Percentiles rank a stretch among this genome's conserved stretches.
Evolutionary conservation across 2,888 invertebrate genomes (phyloP).

Genomic region (Psylliodes chrysocephalus): DNA sequence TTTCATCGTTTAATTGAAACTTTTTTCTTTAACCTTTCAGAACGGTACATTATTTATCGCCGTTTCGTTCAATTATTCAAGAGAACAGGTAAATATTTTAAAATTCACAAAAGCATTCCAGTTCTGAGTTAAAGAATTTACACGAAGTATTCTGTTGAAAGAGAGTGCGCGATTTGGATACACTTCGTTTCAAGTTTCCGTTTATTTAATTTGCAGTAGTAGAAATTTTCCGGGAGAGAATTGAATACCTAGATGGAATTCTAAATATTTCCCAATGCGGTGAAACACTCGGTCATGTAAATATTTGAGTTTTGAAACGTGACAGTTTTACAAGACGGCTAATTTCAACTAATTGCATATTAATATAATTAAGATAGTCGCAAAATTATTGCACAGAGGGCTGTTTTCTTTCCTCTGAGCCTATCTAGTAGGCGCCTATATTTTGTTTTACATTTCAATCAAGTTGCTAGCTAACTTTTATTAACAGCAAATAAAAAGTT

Average conservation of each 20-base stretch:
- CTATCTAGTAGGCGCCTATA: too few species aligned
- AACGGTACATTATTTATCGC: too few species aligned
- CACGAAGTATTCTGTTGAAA: constrained; percentile 11
- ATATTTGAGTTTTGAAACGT: not conserved
- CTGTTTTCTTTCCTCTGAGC: too few species aligned
- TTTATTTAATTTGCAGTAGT: constrained; percentile 10
- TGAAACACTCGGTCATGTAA: not conserved
- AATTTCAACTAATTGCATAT: too few species aligned
- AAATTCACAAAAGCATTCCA: constrained; percentile 13
- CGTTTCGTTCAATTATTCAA: not conserved
- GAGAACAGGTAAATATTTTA: constrained; percentile 3
- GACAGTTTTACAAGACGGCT: not conserved
- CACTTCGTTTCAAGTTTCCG: constrained; percentile 2
- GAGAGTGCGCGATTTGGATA: constrained; percentile 3
- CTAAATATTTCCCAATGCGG: not conserved
- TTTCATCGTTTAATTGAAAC: too few species aligned
- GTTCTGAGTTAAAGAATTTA: not conserved
- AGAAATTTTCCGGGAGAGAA: constrained; percentile 7
- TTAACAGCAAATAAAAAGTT: too few species aligned
- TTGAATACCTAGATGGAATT: constrained; percentile 8
- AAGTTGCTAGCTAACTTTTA: too few species aligned
- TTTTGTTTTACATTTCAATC: too few species aligned
- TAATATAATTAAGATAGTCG: too few species aligned
- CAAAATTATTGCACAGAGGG: too few species aligned
- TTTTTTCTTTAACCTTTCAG: too few species aligned